Evolutionary conservation across 2,113 vertebrate genomes (phyloP), one percentile per base, ranked within the genome.

Genomic region (Oophaga pumilio): DNA sequence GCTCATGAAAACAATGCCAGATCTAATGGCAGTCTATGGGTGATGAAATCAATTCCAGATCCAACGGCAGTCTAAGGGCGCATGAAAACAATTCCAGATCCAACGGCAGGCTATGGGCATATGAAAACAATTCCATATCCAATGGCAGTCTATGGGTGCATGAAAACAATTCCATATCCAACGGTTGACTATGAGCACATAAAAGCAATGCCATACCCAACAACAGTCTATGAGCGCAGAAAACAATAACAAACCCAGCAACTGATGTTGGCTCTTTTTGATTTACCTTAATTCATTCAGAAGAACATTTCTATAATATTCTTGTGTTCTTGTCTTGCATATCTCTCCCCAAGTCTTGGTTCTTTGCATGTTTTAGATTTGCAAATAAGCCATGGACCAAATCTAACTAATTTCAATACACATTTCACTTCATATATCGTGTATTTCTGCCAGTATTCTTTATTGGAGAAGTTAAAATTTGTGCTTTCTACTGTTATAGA

Each of bases 281-380:
- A 74, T 20, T 49, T 15, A 9, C 15, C 49, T 74, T 49, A 8
- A 66, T 66, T 9, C 15, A 66, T 66, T 9, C 15, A 62, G 4
- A 73, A 9, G 69, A 43, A 73, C 28, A 43, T 73, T 33, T 43
- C 15, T 33, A 12, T 43, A 43, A 50, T 49, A 50, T 49, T 74
- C 11, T 74, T 18, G 49, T 43, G 15, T 33, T 74, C 69, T 74
- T 50, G 17, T 50, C 7, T 12, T 74, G 33, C 28, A 43, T 9
- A 73, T 18, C 10, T 49, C 71, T 74, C 18, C 15, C 71, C 69
- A 18, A 22, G 33, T 74, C 71, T 50, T 74, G 43, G 33, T 22
- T 50, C 43, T 22, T 74, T 74, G 43, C 71, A 74, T 50, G 18
- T 74, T 73, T 73, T 74, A 50, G 33, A 74, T 74, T 50, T 74